Conservation (phyloP, 2,797 vertebrate species). For the Hipposideros larvatus region DNA sequence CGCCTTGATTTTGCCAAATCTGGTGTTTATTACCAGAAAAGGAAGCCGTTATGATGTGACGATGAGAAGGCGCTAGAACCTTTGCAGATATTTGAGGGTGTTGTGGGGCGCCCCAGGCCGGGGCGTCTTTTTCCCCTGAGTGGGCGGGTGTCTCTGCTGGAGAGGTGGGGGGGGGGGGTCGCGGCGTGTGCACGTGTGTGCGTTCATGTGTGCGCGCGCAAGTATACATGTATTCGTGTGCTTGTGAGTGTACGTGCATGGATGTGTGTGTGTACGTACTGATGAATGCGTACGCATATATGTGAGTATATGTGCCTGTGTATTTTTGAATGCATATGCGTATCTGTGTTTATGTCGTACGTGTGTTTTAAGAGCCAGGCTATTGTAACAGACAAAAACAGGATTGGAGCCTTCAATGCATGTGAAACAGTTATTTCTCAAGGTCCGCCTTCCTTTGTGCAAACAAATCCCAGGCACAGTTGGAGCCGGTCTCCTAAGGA, state of each 20-base stretch:
- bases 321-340: neutral
- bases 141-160: neutral
- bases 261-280: too few relatives aligned
- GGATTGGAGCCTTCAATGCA: neutral
- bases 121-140: neutral
- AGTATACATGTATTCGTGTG: neutral
- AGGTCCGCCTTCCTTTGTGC: neutral
- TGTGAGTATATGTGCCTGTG: neutral
- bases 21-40: constrained; percentile 11
- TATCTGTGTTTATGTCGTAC: neutral
- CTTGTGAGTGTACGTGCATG: neutral
- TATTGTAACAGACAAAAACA: neutral
- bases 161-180: neutral
- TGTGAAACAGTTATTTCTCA: neutral
- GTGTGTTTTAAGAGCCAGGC: neutral
- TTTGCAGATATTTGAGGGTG: neutral
- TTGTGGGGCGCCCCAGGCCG: neutral
- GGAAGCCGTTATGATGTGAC: neutral
- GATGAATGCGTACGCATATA: neutral
- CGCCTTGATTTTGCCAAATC: neutral
- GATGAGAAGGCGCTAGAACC: neutral
- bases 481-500: neutral
- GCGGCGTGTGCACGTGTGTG: neutral
- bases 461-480: neutral
- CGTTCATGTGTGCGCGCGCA: neutral